Percentiles rank a stretch among this genome's conserved stretches.
Conservation (phyloP, 1,140 invertebrate species). For the Protaetia brevitarsis region DNA sequence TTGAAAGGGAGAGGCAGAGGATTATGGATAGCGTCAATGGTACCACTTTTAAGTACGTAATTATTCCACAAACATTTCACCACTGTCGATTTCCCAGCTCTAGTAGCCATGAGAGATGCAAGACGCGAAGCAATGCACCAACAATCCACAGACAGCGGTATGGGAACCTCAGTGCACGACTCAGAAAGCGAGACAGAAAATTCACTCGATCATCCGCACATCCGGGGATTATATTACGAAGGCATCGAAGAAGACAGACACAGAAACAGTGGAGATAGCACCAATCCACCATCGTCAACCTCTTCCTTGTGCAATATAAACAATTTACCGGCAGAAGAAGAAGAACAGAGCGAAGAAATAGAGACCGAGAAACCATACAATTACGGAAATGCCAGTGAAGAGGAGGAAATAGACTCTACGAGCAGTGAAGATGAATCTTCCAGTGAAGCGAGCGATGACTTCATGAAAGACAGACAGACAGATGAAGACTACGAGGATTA, state of each 20-base stretch:
- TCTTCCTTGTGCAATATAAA: not conserved
- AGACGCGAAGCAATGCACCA: slow-evolving; percentile 21
- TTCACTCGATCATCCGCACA: not conserved
- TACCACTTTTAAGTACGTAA: slow-evolving; percentile 19
- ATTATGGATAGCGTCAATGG: slow-evolving; percentile 67
- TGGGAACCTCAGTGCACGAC: slow-evolving; percentile 41
- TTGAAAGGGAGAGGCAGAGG: slow-evolving; percentile 61
- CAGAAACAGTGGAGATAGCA: not conserved
- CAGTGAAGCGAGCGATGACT: slow-evolving; percentile 29
- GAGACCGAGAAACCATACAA: slow-evolving; percentile 25
- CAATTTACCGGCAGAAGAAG: not conserved
- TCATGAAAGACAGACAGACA: slow-evolving; percentile 38
- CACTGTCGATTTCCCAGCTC: slow-evolving; percentile 27
- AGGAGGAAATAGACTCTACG: not conserved
- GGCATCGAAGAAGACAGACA: not conserved
- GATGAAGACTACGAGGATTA: slow-evolving; percentile 38
- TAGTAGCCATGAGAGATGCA: slow-evolving; percentile 37
- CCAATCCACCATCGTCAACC: not conserved
- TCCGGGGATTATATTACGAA: slow-evolving; percentile 16
- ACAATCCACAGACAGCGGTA: slow-evolving; percentile 37
- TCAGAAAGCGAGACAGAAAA: slow-evolving; percentile 40
- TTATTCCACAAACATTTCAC: not conserved
- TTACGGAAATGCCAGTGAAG: slow-evolving; percentile 28
- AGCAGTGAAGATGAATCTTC: slow-evolving; percentile 1
- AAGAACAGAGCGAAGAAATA: slow-evolving; percentile 19